Evolutionary conservation across 2,888 invertebrate genomes (phyloP).

Genomic region (Eupeodes luniger): DNA sequence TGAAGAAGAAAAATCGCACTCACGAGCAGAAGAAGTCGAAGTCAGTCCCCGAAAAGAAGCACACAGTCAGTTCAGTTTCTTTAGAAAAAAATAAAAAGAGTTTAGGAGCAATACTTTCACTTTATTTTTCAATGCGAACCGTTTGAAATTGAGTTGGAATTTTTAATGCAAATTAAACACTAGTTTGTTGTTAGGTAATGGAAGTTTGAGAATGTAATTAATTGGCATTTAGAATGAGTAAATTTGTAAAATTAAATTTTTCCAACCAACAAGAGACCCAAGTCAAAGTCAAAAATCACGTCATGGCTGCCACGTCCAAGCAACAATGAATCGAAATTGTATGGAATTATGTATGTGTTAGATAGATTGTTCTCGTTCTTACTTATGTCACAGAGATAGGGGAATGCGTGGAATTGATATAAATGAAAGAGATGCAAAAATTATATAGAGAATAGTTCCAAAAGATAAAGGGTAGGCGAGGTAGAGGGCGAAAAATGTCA

Average conservation of each 20-base stretch:
- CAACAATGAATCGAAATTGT: slow-evolving; percentile 83
- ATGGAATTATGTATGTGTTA: slow-evolving; percentile 64
- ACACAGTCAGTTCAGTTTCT: slow-evolving; percentile 56
- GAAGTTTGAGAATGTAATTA: slow-evolving; percentile 75
- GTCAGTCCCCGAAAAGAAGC: slow-evolving; percentile 24
- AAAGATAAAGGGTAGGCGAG: slow-evolving; percentile 22
- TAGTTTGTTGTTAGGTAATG: slow-evolving; percentile 73
- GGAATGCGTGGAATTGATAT: slow-evolving; percentile 59
- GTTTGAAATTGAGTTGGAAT: slow-evolving; percentile 63
- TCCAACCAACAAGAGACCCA: slow-evolving; percentile 76
- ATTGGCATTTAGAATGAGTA: slow-evolving; percentile 75
- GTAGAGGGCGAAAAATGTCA: slow-evolving; percentile 64
- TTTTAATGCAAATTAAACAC: slow-evolving; percentile 73
- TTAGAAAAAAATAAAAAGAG: slow-evolving; percentile 8
- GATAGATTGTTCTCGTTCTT: slow-evolving; percentile 53
- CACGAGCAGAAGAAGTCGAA: slow-evolving; percentile 46
- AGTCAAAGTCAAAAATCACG: slow-evolving; percentile 83
- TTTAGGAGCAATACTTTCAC: slow-evolving; percentile 74
- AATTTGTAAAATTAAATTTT: slow-evolving; percentile 73
- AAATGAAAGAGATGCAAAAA: slow-evolving; percentile 50
- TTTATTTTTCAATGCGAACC: slow-evolving; percentile 69
- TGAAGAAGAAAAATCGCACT: slow-evolving; percentile 66
- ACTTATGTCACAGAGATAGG: neutral
- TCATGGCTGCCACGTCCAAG: slow-evolving; percentile 84
- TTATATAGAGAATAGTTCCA: slow-evolving; percentile 37